Base-by-base conservation (phyloP, 2,797 vertebrate genomes). In the Loriculus beryllinus region DNA sequence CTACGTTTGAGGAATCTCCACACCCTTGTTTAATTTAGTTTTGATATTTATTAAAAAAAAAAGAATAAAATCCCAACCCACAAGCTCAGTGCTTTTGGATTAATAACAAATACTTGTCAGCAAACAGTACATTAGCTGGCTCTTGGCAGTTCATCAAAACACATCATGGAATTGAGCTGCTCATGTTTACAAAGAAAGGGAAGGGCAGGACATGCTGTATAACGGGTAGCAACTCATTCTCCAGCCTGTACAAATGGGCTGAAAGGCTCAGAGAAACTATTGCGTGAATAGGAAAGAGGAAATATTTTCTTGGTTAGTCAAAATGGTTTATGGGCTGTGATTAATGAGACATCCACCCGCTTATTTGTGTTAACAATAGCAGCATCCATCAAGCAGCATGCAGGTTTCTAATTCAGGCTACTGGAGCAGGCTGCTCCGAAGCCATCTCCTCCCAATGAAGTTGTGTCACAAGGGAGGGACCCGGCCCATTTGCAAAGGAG, bases 71-170 rank as follows among this genome's bases (percentile, higher is more conserved):
- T 95, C 96, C 88, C 94, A 95, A 67, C 71, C 93, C 90, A 95
- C 90, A 93, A 70, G 94, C 92, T 96, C 92, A 87, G 65, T 88
- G 90, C 94, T 95, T 95, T 97, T 93, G 88, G 93, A 96, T 96
- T 89, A 35, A 95, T 96, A 96, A 94, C 95, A 96, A 96, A 95
- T 94, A 96, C 97, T 97, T 97, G 97, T 97, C 97, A 97, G 97
- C 97, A 97, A 98, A 98, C 95, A 97, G 96, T 96, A 95, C 94
- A 95, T 97, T 97, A 97, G 96, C 97, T 98, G 95, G 94, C 86
- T 97, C 88, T 98, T 98, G 98, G 98, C 97, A 82, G 69, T 45
- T 77, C 90, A 95, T 98, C 97, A 97, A 96, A 97, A 97, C 94
- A 96, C 97, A 97, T 97, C 97, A 95, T 64, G 94, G 97, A 96